A percentile compares a stretch with the other conserved stretches of the same genome.
Evolutionary conservation across 2,797 vertebrate species (phyloP).

Genomic region (Pristis pectinata): DNA sequence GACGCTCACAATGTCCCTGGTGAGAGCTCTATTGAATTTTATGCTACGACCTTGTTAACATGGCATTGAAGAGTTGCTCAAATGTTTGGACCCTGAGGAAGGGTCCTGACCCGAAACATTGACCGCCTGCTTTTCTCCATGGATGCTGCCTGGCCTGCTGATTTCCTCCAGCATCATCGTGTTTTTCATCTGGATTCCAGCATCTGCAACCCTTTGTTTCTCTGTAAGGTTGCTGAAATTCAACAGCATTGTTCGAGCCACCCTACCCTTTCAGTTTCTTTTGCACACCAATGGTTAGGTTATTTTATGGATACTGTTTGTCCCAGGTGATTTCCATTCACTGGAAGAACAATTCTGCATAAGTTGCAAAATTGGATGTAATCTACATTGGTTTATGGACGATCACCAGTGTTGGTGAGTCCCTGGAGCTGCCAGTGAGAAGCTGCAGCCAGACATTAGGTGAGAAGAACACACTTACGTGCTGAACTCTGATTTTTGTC

Average conservation of each 20-base stretch:
- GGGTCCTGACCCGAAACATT: too few relatives aligned
- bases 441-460: not conserved
- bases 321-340: not conserved
- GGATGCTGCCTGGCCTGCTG: too few relatives aligned
- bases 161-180: too few relatives aligned
- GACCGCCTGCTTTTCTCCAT: too few relatives aligned
- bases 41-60: not conserved
- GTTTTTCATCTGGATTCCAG: too few relatives aligned
- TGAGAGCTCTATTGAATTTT: not conserved
- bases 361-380: not conserved
- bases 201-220: too few relatives aligned
- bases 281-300: not conserved
- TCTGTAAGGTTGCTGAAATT: too few relatives aligned
- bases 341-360: not conserved
- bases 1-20: not conserved
- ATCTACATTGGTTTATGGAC: too few relatives aligned
- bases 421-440: not conserved
- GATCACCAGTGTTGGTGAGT: not conserved
- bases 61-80: not conserved
- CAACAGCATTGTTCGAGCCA: not conserved
- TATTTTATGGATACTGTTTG: not conserved
- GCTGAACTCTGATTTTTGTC: not conserved
- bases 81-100: not conserved
- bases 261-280: not conserved
- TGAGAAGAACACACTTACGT: not conserved